Evolutionary conservation across 2,113 vertebrate species (phyloP), one percentile per base, ranked within the genome.

Genomic region (Sorex araneus): DNA sequence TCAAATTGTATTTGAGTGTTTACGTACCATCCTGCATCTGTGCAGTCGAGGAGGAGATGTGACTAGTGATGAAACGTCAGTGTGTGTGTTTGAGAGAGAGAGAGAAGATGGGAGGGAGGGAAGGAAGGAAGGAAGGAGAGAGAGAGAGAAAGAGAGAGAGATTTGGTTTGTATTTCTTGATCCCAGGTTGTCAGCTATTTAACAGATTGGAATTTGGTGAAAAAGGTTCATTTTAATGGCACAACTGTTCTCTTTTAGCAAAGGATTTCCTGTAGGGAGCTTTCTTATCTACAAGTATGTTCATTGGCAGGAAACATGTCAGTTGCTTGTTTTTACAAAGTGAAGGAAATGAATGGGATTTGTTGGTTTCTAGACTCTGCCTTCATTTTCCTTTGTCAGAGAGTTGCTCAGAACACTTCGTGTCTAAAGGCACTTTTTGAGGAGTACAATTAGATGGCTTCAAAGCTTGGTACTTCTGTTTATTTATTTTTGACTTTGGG

Each of bases 251-350:
- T 96, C 96, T 96, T 95, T 90, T 94, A 91, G 95, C 94, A 87
- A 96, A 1, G 87, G 97, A 95, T 97, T 98, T 98, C 98, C 98
- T 98, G 97, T 94, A 96, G 92, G 97, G 97, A 95, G 95, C 95
- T 81, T 95, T 96, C 97, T 98, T 98, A 98, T 98, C 98, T 93
- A 95, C 94, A 97, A 96, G 97, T 96, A 87, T 96, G 97, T 94
- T 97, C 69, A 50, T 82, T 36, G 95, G 97, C 98, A 98, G 98
- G 98, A 99, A 99, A 95, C 66, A 93, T 98, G 97, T 98, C 97
- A 60, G 97, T 97, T 97, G 88, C 97, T 98, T 98, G 97, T 98
- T 98, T 98, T 98, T 97, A 97, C 96, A 95, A 93, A 84, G 94
- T 40, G 95, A 97, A 98, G 98, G 98, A 98, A 98, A 95, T 95